phyloP scores from a whole-genome alignment of 2,888 invertebrate species.

The Corythucha ciliata region DNA sequence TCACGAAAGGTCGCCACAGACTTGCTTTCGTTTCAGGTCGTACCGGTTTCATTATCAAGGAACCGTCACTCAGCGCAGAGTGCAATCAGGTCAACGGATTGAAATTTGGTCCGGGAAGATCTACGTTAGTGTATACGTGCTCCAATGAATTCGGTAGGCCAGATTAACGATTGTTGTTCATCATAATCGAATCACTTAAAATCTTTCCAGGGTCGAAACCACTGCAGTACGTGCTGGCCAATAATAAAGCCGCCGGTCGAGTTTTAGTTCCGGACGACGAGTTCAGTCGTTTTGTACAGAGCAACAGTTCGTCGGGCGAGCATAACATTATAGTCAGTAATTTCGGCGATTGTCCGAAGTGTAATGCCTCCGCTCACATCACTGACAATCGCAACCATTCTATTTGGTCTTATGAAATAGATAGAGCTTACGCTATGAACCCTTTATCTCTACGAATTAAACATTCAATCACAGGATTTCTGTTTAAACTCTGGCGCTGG shows the following conservation, averaged over 20 bases:
- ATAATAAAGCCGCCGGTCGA: neutral
- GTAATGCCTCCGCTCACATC: constrained; percentile 51
- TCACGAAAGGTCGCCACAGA: constrained; percentile 40
- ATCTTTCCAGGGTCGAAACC: constrained; percentile 8
- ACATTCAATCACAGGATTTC: constrained; percentile 50
- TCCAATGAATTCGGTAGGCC: constrained; percentile 40
- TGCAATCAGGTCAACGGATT: constrained; percentile 52
- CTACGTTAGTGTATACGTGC: constrained; percentile 46
- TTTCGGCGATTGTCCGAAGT: constrained; percentile 59
- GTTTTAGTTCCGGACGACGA: constrained; percentile 21
- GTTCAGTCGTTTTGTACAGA: constrained; percentile 12
- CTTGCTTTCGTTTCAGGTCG: constrained; percentile 61
- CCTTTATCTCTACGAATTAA: constrained; percentile 31
- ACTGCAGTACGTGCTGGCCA: constrained; percentile 5
- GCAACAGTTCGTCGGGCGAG: constrained; percentile 33
- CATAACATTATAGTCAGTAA: constrained; percentile 42
- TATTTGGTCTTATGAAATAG: constrained; percentile 23
- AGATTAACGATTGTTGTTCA: neutral
- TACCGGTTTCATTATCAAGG: constrained; percentile 56
- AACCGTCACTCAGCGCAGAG: constrained; percentile 51
- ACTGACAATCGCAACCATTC: constrained; percentile 45
- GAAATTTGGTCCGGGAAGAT: constrained; percentile 45
- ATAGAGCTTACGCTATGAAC: constrained; percentile 38
- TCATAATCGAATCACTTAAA: neutral
- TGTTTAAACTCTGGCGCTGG: constrained; percentile 78